Evolutionary conservation across 2,113 vertebrate genomes (phyloP), one percentile per base, ranked within the genome.

Genomic region (Cephalopholis sonnerati): DNA sequence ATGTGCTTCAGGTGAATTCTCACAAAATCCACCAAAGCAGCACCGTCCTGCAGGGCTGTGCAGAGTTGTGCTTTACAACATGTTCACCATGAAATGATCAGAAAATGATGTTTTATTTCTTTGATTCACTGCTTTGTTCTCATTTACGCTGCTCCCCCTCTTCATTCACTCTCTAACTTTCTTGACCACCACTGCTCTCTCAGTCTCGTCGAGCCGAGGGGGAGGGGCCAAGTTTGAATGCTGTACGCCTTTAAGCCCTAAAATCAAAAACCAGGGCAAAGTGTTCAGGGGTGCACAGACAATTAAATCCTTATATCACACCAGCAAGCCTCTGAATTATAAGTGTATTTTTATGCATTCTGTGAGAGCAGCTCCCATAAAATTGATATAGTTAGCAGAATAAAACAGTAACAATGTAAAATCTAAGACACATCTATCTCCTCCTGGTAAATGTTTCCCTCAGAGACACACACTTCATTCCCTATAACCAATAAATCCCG

Each of bases 401-500:
- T 54, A 72, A 55, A 81, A 59, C 4, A 11, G 41, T 10, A 41
- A 51, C 9, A 41, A 54, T 17, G 32, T 51, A 17, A 17, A 69
- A n/a, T 48, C 36, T n/a, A 27, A 54, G 44, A 70, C 64, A 59
- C 61, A 54, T 13, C 4, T 22, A 17, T 54, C 48, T 65, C 51
- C 22, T 66, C 5, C 12, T 22, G n/a, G 12, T 41, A 8, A 48
- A 13, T 62, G 18, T 32, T 17, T 61, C 22, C 9, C 22, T 74
- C 24, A 69, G 18, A 50, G 18, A 62, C 50, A 75, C 59, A 58
- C 25, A 59, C 36, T 51, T 55, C 12, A 22, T 20, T 44, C 22
- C 27, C 4, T 17, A 8, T 20, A 22, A 29, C 39, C 50, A 46
- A 83, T 73, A 79, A 83, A 72, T 81, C 75, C 46, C 17, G 53